These are phyloP conservation scores for Iphiclides podalirius DNA, from an alignment of 2,888 invertebrate species.

Conservation along the genomic window DNA sequence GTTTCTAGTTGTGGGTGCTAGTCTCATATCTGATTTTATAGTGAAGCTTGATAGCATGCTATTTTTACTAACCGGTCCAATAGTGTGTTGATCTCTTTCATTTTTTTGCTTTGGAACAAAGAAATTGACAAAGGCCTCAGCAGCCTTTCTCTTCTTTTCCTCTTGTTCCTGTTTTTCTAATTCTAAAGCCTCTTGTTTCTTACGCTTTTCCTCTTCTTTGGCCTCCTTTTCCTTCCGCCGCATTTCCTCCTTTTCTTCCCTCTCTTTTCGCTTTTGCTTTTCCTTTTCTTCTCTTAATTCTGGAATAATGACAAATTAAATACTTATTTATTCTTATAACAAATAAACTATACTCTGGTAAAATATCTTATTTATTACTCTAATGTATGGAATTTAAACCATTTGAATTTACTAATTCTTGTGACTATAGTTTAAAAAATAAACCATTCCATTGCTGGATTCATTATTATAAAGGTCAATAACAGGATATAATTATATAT, in stretches of 20 bases:
- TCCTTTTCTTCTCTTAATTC: slow-evolving; percentile 67
- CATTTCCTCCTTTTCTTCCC: slow-evolving; percentile 73
- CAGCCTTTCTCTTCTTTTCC: slow-evolving; percentile 87
- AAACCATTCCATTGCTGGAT: no score
- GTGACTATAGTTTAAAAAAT: no score
- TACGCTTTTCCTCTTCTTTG: slow-evolving; percentile 80
- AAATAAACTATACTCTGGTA: no score
- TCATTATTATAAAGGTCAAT: no score
- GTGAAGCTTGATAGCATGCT: slow-evolving; percentile 67
- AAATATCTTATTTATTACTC: no score
- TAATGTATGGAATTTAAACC: no score
- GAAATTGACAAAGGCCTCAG: slow-evolving; percentile 90
- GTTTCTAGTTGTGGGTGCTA: slow-evolving; percentile 86
- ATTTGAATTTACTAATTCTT: no score
- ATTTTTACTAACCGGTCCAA: slow-evolving; percentile 58
- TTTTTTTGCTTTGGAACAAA: slow-evolving; percentile 84
- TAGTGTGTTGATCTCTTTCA: slow-evolving; percentile 55
- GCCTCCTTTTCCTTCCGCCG: slow-evolving; percentile 74
- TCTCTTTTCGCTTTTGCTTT: slow-evolving; percentile 61
- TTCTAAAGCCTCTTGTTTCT: slow-evolving; percentile 82
- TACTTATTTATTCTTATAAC: no score
- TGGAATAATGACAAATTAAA: slow-evolving; percentile 45
- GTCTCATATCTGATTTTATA: slow-evolving; percentile 91
- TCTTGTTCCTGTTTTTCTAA: slow-evolving; percentile 85
- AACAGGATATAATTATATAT: no score